Evolutionary conservation across 2,888 invertebrate species (phyloP).

Genomic region (Amphipyra berbera): DNA sequence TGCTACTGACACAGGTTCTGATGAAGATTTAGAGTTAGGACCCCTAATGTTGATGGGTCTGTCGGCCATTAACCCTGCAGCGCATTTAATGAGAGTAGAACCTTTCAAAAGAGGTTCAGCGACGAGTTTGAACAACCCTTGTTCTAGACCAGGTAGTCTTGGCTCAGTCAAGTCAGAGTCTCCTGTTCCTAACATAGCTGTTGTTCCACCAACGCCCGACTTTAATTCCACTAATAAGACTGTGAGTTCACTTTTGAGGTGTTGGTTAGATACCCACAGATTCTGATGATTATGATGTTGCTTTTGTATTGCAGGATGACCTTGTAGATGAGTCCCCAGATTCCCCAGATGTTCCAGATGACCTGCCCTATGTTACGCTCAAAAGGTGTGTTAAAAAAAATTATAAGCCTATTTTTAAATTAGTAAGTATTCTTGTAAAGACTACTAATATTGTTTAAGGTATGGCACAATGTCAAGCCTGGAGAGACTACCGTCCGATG

Average conservation of each 20-base stretch:
- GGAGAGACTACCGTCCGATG: conserved; percentile 92
- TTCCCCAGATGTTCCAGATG: conserved; percentile 92
- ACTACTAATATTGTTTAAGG: conserved; percentile 68
- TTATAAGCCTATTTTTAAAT: conserved; percentile 22
- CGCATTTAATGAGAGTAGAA: conserved; percentile 90
- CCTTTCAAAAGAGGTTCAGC: conserved; percentile 84
- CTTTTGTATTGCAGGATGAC: conserved; percentile 76
- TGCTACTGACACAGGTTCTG: conserved; percentile 78
- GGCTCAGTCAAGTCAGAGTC: conserved; percentile 81
- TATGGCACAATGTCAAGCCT: conserved; percentile 94
- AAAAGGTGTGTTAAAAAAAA: conserved; percentile 83
- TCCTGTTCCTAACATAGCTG: conserved; percentile 92
- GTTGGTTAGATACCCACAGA: conserved; percentile 14
- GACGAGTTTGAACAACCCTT: conserved; percentile 70
- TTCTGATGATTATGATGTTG: conserved; percentile 11
- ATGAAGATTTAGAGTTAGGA: conserved; percentile 91
- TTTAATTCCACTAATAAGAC: conserved; percentile 83
- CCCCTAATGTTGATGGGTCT: conserved; percentile 92
- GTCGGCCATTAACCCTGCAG: conserved; percentile 91
- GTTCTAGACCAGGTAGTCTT: conserved; percentile 86
- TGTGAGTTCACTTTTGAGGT: conserved; percentile 71
- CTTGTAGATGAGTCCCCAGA: conserved; percentile 92
- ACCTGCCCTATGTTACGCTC: conserved; percentile 93
- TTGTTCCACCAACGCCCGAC: conserved; percentile 94
- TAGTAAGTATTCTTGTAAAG: conserved; percentile 43